These are phyloP conservation scores for Heliothis peltigera DNA, from an alignment of 2,888 invertebrate genomes.

Conservation along the genomic window DNA sequence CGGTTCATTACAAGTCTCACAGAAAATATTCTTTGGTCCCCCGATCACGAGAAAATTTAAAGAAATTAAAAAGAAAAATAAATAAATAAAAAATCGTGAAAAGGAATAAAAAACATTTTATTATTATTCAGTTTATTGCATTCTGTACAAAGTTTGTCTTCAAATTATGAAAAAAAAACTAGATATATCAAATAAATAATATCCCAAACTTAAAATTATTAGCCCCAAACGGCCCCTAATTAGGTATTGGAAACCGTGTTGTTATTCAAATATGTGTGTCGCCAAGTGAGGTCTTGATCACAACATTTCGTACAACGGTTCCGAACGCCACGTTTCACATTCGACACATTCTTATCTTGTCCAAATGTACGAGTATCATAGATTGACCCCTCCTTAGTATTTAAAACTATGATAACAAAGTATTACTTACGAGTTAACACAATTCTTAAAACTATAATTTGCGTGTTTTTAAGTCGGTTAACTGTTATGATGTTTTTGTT, in stretches of 20 bases:
- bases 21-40: no score
- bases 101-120: no score
- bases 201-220: slow-evolving; percentile 10
- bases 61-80: no score
- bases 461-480: background rate
- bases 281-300: slow-evolving; percentile 41
- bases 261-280: slow-evolving; percentile 47
- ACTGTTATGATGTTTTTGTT: background rate
- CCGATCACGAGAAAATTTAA: no score
- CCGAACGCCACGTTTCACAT: slow-evolving; percentile 18
- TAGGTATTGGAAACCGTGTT: slow-evolving; percentile 32
- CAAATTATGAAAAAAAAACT: no score
- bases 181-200: background rate
- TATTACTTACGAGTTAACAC: slow-evolving; percentile 8
- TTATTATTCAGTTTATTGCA: no score
- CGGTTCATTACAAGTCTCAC: no score
- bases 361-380: slow-evolving; percentile 22
- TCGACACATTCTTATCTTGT: slow-evolving; percentile 40
- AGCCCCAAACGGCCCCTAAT: slow-evolving; percentile 27
- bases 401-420: slow-evolving; percentile 13
- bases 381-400: slow-evolving; percentile 15
- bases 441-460: slow-evolving; percentile 1
- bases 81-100: no score
- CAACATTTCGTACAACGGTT: slow-evolving; percentile 33
- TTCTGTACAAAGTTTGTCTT: no score